A percentile compares a stretch with the other conserved stretches of the same genome.
Conservation (phyloP, 2,888 invertebrate species). For the Willowsia nigromaculata region DNA sequence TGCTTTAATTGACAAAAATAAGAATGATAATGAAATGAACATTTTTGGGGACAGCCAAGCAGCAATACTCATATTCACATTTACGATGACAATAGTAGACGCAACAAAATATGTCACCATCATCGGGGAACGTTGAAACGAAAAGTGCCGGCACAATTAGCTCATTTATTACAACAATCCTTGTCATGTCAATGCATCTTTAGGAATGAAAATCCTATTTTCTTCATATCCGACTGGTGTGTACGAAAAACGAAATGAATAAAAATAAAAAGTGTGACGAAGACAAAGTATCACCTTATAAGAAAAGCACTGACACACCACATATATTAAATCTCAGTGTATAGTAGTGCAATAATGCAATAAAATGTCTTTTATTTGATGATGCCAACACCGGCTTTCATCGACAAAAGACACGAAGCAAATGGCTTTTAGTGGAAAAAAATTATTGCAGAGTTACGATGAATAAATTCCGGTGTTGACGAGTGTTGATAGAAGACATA, state of each 20-base stretch:
- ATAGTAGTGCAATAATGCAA: not conserved
- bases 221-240: not conserved
- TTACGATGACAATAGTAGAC: conserved; percentile 43
- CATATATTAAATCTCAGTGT: not conserved
- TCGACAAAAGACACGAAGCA: conserved; percentile 3
- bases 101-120: conserved; percentile 57
- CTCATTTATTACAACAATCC: conserved; percentile 40
- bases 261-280: conserved; percentile 1
- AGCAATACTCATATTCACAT: too few species aligned
- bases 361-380: not conserved
- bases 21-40: conserved; percentile 4
- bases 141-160: conserved; percentile 64
- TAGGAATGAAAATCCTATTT: too few species aligned
- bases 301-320: not conserved
- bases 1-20: conserved; percentile 32
- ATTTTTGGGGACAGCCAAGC: conserved; percentile 17
- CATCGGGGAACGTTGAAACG: conserved; percentile 16
- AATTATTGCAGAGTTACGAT: not conserved
- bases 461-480: conserved; percentile 24
- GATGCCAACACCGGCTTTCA: not conserved
- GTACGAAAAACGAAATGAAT: not conserved
- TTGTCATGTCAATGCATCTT: conserved; percentile 37
- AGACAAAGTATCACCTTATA: not conserved
- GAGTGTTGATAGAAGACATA: not conserved
- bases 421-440: conserved; percentile 18